Conservation (phyloP, 2,888 invertebrate species). For the Melitaea athalia region DNA sequence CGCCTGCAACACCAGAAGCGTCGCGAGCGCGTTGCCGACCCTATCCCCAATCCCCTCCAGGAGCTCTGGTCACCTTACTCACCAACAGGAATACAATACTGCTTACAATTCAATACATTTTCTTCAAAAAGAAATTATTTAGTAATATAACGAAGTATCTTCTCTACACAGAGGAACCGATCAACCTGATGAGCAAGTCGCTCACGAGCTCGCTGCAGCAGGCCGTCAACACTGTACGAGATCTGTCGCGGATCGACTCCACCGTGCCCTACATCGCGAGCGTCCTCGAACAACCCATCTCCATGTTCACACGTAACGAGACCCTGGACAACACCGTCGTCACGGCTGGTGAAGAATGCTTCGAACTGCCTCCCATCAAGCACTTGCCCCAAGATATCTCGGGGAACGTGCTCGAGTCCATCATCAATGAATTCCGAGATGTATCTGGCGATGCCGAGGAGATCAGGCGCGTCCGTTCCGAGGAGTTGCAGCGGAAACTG, state of each 20-base stretch:
- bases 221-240: constrained; percentile 72
- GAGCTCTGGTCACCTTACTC: no score
- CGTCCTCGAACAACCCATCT: constrained; percentile 69
- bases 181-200: constrained; percentile 71
- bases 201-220: constrained; percentile 71
- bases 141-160: background rate
- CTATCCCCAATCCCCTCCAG: no score
- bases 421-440: constrained; percentile 70
- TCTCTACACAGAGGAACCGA: constrained; percentile 59
- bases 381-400: constrained; percentile 73
- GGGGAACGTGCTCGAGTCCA: constrained; percentile 68
- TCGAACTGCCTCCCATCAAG: constrained; percentile 85
- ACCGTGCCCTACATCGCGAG: constrained; percentile 70
- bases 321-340: constrained; percentile 60
- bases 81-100: no score
- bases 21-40: no score
- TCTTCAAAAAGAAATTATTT: background rate
- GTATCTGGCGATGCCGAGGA: constrained; percentile 64
- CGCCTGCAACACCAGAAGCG: no score
- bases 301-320: constrained; percentile 64
- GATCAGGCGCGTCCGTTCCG: constrained; percentile 55
- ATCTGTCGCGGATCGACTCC: constrained; percentile 65
- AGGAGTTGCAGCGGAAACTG: constrained; percentile 77
- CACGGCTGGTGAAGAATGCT: constrained; percentile 88
- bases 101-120: no score